Percentiles rank a stretch among this genome's conserved stretches.
Evolutionary conservation across 2,888 invertebrate genomes (phyloP).

Genomic region (Salticus scenicus): DNA sequence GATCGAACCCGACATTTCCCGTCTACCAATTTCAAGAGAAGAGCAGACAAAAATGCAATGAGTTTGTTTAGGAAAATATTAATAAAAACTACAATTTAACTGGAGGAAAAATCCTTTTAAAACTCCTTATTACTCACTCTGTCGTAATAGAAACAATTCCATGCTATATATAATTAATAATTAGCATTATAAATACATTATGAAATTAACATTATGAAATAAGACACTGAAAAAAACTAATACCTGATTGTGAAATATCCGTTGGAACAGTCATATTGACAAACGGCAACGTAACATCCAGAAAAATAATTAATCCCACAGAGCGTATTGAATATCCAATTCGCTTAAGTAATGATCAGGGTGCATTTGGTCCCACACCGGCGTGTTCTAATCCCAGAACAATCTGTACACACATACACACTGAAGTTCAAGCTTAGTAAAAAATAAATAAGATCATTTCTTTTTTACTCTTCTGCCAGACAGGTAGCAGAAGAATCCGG

Average conservation of each 20-base stretch:
- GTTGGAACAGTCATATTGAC: conserved; percentile 3
- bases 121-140: no score
- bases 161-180: no score
- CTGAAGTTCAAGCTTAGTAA: conserved; percentile 17
- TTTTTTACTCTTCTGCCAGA: conserved; percentile 20
- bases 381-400: background rate
- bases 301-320: background rate
- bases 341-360: background rate
- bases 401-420: background rate
- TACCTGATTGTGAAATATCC: conserved; percentile 5
- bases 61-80: no score
- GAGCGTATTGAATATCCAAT: background rate
- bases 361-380: background rate
- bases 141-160: no score
- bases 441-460: conserved; percentile 46
- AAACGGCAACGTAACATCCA: background rate
- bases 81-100: no score
- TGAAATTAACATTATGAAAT: no score
- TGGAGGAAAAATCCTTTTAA: no score
- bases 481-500: conserved; percentile 53
- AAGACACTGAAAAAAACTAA: no score
- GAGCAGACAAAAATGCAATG: no score
- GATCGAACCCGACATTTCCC: no score
- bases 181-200: no score
- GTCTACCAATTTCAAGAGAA: no score